These are phyloP conservation scores for Eristalinus aeneus DNA, from an alignment of 2,888 invertebrate genomes.

Conservation along the genomic window DNA sequence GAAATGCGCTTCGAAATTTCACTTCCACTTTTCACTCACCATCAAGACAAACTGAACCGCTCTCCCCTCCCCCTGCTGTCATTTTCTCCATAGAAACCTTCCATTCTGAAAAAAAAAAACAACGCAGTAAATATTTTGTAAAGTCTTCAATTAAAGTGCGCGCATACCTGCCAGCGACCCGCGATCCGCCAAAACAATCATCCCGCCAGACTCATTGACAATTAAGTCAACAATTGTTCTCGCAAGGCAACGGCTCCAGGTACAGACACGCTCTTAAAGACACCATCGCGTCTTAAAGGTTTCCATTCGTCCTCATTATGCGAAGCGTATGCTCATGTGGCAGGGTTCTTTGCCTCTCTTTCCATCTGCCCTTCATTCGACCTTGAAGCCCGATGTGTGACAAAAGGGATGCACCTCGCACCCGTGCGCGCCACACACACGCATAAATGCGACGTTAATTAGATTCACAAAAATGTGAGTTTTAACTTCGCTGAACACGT, in stretches of 20 bases:
- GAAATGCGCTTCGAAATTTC: background rate
- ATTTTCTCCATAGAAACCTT: background rate
- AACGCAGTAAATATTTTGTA: constrained; percentile 39
- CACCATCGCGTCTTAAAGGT: constrained; percentile 35
- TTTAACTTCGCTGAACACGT: constrained; percentile 71
- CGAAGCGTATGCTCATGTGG: background rate
- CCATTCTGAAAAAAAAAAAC: background rate
- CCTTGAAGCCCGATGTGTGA: constrained; percentile 52
- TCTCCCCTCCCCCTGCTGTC: background rate
- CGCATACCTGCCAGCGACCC: background rate
- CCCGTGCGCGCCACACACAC: constrained; percentile 67
- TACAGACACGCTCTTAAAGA: constrained; percentile 43
- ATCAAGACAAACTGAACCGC: background rate
- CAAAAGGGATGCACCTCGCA: constrained; percentile 59
- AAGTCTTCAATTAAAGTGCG: constrained; percentile 48
- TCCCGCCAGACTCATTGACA: constrained; percentile 50
- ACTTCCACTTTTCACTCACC: background rate
- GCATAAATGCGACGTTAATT: constrained; percentile 73
- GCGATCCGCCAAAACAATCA: constrained; percentile 22
- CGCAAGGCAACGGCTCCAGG: constrained; percentile 20
- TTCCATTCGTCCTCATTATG: constrained; percentile 9
- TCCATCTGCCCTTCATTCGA: constrained; percentile 48
- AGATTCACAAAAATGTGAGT: constrained; percentile 70
- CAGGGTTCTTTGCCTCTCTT: background rate
- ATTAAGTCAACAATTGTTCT: constrained; percentile 66